phyloP scores from a whole-genome alignment of 2,113 vertebrate species.

The Spea bombifrons region DNA sequence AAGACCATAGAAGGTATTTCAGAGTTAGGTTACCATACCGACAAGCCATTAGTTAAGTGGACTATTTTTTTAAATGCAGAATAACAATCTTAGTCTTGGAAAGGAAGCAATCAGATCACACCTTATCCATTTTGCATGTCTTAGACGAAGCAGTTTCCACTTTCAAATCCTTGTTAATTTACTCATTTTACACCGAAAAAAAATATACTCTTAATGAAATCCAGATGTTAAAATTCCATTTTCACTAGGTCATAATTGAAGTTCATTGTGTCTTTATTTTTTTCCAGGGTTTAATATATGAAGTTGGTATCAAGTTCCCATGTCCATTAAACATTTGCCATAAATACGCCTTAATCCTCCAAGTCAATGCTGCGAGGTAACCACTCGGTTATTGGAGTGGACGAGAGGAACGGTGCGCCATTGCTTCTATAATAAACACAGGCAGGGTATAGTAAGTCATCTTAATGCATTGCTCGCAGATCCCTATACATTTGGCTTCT shows the following conservation, averaged over 20 bases:
- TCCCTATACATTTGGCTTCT: constrained; percentile 27
- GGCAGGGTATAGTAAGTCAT: constrained; percentile 32
- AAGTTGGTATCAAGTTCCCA: constrained; percentile 46
- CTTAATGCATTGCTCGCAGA: constrained; percentile 42
- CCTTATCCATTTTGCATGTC: constrained; percentile 34
- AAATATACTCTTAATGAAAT: constrained; percentile 37
- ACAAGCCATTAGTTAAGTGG: too few relatives aligned
- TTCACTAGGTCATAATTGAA: constrained; percentile 49
- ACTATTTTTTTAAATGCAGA: not conserved
- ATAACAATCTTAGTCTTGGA: constrained; percentile 26
- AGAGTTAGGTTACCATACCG: too few relatives aligned
- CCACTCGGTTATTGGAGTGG: constrained; percentile 32
- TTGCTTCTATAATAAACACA: constrained; percentile 25
- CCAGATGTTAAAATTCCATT: constrained; percentile 47
- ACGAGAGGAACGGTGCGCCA: constrained; percentile 14
- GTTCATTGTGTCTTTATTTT: constrained; percentile 41
- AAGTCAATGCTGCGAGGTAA: constrained; percentile 32
- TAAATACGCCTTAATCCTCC: constrained; percentile 48
- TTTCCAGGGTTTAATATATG: constrained; percentile 39
- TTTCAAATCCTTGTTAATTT: constrained; percentile 48
- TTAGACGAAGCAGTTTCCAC: constrained; percentile 34
- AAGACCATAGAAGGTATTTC: too few relatives aligned
- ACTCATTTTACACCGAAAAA: constrained; percentile 34
- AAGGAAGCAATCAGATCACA: constrained; percentile 35
- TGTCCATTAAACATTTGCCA: constrained; percentile 46